Base-by-base conservation (phyloP, 1,140 invertebrate species). In the Forficula auricularia region DNA sequence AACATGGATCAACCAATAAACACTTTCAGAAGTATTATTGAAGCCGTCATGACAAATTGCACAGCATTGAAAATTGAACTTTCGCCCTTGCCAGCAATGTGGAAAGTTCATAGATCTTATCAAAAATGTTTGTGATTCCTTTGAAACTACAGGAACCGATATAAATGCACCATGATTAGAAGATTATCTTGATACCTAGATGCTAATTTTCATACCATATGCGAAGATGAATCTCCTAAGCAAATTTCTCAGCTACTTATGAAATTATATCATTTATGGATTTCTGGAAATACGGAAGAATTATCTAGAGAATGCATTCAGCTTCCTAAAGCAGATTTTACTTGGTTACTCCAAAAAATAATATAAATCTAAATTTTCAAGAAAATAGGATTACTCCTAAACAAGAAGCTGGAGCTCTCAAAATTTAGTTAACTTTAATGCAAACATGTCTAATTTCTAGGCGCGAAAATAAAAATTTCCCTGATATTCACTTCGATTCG, bases 131-230 rank as follows among this genome's bases (percentile, higher is more conserved):
- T 27, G 22, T 10, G 10, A 27, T 27, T 27, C 4, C 22, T 27
- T 27, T 10, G 22, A 27, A 10, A 27, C 22, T 10, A 27, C 22
- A 27, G 12, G 38, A 7, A 15, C 3, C 36, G 12, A 42, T 9
- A n/a, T 19, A 43, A 16, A 27, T 10, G 10, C 22, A 4, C 4
- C n/a, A n/a, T 52, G 54, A 22, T 15, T 54, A 3, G 42, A 32
- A 22, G 49, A 49, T 12, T 51, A 37, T 20, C 20, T 54, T 9
- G 46, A 16, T 45, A 51, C 2, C 12, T 54, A 9, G 33, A 49
- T 42, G 38, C 53, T 30, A 51, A 54, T 41, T 54, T 53, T 38
- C 33, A 54, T 37, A 54, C 52, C 1, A 36, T 48, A n/a, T 39
- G 45, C 14, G 49, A 54, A 30, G 52, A 54, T 43, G 52, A 50